Evolutionary conservation across 2,797 vertebrate genomes (phyloP).

Genomic region (Pseudochirops corinnae): DNA sequence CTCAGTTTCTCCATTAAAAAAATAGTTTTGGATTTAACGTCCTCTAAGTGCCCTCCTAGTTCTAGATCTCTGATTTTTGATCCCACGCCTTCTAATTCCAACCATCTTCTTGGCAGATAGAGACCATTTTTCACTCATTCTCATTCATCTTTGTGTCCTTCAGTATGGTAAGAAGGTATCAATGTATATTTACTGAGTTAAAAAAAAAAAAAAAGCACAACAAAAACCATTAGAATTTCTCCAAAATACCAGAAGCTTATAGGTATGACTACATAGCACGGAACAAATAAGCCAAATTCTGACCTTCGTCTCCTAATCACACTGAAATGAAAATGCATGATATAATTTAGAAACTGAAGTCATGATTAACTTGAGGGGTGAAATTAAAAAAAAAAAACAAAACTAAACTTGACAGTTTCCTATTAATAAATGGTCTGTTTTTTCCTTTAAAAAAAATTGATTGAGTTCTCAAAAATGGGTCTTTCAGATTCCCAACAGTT

Average conservation of each 20-base stretch:
- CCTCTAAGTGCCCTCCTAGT: not conserved
- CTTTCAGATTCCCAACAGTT: slow-evolving; percentile 36
- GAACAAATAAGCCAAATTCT: not conserved
- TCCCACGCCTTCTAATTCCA: not conserved
- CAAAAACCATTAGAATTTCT: slow-evolving; percentile 2
- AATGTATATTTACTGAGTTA: not conserved
- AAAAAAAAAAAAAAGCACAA: not conserved
- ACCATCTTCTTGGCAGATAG: not conserved
- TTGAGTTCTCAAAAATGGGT: slow-evolving; percentile 50
- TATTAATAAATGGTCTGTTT: slow-evolving; percentile 1
- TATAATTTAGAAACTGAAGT: slow-evolving; percentile 44
- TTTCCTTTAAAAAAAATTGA: not conserved
- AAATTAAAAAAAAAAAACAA: slow-evolving; percentile 38
- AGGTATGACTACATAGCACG: not conserved
- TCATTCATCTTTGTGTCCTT: not conserved
- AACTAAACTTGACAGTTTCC: not conserved
- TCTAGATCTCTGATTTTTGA: not conserved
- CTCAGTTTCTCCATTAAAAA: not conserved
- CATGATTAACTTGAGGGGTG: not conserved
- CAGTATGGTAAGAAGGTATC: not conserved
- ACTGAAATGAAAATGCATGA: not conserved
- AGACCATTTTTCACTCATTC: not conserved
- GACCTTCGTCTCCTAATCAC: not conserved
- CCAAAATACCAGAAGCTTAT: not conserved
- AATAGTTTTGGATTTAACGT: not conserved